Conservation (phyloP, 2,113 vertebrate genomes). For the Felis chaus region DNA sequence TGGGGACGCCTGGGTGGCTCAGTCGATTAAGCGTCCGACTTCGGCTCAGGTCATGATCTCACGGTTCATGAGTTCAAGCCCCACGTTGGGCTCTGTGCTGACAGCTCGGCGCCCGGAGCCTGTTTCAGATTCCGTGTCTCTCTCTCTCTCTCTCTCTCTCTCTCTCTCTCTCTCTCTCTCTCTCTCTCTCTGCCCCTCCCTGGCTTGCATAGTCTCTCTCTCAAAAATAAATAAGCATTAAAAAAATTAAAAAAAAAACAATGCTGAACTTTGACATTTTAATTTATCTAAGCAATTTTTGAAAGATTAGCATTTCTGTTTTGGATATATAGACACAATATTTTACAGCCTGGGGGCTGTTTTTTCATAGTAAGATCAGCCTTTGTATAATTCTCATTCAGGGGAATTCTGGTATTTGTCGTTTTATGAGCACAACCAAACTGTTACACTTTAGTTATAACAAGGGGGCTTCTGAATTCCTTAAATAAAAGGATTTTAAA, state of each 20-base stretch:
- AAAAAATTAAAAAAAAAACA: neutral
- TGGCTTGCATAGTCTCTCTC: too few relatives aligned
- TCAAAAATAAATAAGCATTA: too few relatives aligned
- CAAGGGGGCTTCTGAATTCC: neutral
- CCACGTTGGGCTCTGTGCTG: too few relatives aligned
- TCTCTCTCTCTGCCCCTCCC: too few relatives aligned
- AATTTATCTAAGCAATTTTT: conserved; percentile 52
- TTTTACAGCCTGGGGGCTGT: neutral
- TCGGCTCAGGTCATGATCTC: too few relatives aligned
- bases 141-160: too few relatives aligned
- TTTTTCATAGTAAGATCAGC: conserved; percentile 25
- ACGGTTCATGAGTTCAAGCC: too few relatives aligned
- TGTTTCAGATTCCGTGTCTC: too few relatives aligned
- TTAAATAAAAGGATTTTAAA: conserved; percentile 45
- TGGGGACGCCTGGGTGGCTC: neutral
- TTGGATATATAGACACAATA: conserved; percentile 50
- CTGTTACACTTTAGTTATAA: neutral
- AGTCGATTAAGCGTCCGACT: too few relatives aligned
- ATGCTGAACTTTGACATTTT: conserved; percentile 42
- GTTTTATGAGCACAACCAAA: conserved; percentile 12
- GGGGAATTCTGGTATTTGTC: conserved; percentile 63
- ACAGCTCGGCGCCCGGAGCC: too few relatives aligned
- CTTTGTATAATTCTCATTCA: conserved; percentile 24
- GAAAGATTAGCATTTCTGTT: conserved; percentile 56
- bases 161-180: too few relatives aligned